Conservation (phyloP, 2,797 vertebrate genomes). For the Poliocrania exsul region DNA sequence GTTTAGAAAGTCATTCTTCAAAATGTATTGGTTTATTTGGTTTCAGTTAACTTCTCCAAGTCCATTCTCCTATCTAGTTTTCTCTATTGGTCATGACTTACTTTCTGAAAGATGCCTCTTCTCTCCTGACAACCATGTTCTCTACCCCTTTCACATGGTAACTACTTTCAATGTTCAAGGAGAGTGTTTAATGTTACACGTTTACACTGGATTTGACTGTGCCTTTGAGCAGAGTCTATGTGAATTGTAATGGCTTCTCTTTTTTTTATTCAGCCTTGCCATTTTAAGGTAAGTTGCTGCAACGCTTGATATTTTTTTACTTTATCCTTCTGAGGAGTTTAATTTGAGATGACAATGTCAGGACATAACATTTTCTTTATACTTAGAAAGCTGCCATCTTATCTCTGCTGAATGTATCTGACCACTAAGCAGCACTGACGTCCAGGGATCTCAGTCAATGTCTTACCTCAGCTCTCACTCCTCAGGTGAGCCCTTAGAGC, state of each 20-base stretch:
- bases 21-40: background rate
- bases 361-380: background rate
- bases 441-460: background rate
- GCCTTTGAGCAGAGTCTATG: background rate
- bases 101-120: background rate
- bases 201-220: background rate
- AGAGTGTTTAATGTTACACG: background rate
- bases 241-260: background rate
- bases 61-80: background rate
- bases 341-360: background rate
- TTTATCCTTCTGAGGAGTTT: background rate
- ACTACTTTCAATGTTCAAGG: background rate
- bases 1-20: background rate
- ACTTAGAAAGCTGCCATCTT: background rate
- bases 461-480: background rate
- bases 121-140: background rate
- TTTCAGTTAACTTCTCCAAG: background rate
- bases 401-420: background rate
- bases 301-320: background rate
- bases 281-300: background rate
- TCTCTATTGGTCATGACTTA: background rate
- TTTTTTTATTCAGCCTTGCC: background rate
- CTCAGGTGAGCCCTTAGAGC: background rate
- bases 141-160: background rate
- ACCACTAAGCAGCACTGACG: background rate